Base-by-base conservation (phyloP, 1,140 invertebrate species). In the Laupala kohalensis region DNA sequence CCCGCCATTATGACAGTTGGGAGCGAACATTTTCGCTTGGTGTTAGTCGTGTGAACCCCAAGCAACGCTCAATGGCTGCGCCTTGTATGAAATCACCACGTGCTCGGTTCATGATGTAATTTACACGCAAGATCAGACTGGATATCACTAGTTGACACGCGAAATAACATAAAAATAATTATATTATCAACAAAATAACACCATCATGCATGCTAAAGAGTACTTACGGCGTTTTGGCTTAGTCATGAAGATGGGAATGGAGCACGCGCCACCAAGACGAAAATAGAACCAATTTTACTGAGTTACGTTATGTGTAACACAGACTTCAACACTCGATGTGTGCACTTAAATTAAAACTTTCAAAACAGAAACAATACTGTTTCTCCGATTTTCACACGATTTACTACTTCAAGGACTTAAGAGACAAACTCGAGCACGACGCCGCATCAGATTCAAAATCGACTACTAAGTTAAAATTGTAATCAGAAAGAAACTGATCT, bases 181-280 rank as follows among this genome's bases (percentile, higher is more conserved):
- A 25, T 24, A 15, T n/a, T 66, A n/a, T n/a, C n/a, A n/a, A n/a
- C n/a, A n/a, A n/a, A n/a, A n/a, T n/a, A n/a, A n/a, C n/a, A n/a
- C n/a, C n/a, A n/a, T n/a, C n/a, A n/a, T n/a, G n/a, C n/a, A 12
- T 68, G 29, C 12, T 68, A 28, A 68, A 1, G 19, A 4, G 29
- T 68, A 68, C 67, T 68, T 68, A 68, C 67, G 67, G 27, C 67
- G 67, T 23, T 68, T 68, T 27, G 29, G 29, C 67, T 68, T 68
- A 27, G 29, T 68, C 67, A 30, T 68, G 67, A 28, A 29, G 37
- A 19, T 19, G 9, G 37, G 19, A 13, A 13, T 53, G 19, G 1
- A 13, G 9, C 37, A 53, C 37, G 37, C 37, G 37, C 37, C 37
- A 53, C 9, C 1, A 53, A 53, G 37, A 13, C 9, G 1, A 53